A percentile compares a stretch with the other conserved stretches of the same genome.
Evolutionary conservation across 1,140 invertebrate genomes (phyloP).

Genomic region (Aphelinus atriplicis): DNA sequence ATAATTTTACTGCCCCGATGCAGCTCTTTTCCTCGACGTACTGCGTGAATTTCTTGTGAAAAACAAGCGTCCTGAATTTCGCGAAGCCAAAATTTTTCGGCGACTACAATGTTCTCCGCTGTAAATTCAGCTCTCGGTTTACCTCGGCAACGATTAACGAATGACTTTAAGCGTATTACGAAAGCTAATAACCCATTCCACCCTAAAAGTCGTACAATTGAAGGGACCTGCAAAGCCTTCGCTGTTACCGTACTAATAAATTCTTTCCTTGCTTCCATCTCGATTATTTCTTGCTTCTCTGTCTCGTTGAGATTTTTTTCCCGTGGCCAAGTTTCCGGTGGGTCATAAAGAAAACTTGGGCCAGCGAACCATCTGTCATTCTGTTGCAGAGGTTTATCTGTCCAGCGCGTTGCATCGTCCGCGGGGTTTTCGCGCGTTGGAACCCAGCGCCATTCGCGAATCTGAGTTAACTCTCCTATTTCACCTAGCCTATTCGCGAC

Average conservation of each 20-base stretch:
- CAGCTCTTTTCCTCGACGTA: not conserved
- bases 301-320: too few species aligned
- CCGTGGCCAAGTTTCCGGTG: not conserved
- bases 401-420: not conserved
- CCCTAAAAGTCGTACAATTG: too few species aligned
- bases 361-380: not conserved
- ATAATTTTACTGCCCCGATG: not conserved
- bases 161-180: too few species aligned
- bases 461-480: not conserved
- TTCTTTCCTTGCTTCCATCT: too few species aligned
- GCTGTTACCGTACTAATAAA: too few species aligned
- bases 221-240: too few species aligned
- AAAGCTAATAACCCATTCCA: too few species aligned
- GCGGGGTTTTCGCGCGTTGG: not conserved
- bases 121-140: too few species aligned
- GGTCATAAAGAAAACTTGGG: not conserved
- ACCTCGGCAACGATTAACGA: too few species aligned
- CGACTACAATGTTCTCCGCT: not conserved
- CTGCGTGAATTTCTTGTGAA: not conserved
- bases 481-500: constrained; percentile 2
- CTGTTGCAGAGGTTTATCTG: not conserved
- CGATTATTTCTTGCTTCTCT: too few species aligned
- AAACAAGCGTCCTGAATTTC: not conserved
- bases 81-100: not conserved
- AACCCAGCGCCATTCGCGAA: not conserved